Evolutionary conservation across 1,140 invertebrate species (phyloP).

Genomic region (Centruroides sculpturatus): DNA sequence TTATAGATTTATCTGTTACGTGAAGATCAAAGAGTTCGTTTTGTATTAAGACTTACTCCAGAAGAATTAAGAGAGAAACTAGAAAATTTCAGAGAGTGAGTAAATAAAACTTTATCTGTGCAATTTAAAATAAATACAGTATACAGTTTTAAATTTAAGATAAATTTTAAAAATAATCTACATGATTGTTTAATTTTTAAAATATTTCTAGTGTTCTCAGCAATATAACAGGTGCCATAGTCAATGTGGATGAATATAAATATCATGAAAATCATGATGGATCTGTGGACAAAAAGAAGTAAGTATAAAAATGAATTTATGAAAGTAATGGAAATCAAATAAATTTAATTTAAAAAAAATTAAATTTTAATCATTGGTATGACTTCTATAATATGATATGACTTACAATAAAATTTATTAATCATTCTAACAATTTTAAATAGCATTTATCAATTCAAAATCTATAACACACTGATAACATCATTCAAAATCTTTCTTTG

Average conservation of each 20-base stretch:
- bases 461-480: too few relatives aligned
- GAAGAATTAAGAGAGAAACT: slow-evolving; percentile 65
- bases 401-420: too few relatives aligned
- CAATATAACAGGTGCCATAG: slow-evolving; percentile 75
- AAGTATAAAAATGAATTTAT: slow-evolving; percentile 14
- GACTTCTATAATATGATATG: too few relatives aligned
- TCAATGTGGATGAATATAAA: slow-evolving; percentile 84
- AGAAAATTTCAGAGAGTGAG: slow-evolving; percentile 61
- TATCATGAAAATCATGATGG: slow-evolving; percentile 84
- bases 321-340: neutral
- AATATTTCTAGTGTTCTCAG: slow-evolving; percentile 44
- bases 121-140: too few relatives aligned
- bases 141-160: too few relatives aligned
- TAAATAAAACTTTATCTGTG: slow-evolving; percentile 12
- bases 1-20: slow-evolving; percentile 66
- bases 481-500: too few relatives aligned
- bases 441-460: too few relatives aligned
- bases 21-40: slow-evolving; percentile 82
- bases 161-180: too few relatives aligned
- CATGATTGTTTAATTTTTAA: too few relatives aligned
- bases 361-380: too few relatives aligned
- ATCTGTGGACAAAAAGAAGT: slow-evolving; percentile 78
- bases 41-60: slow-evolving; percentile 77
- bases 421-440: too few relatives aligned
- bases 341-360: neutral